phyloP scores from a whole-genome alignment of 92 coral and sea anemone genomes.

The Umimayanthus kanabou region DNA sequence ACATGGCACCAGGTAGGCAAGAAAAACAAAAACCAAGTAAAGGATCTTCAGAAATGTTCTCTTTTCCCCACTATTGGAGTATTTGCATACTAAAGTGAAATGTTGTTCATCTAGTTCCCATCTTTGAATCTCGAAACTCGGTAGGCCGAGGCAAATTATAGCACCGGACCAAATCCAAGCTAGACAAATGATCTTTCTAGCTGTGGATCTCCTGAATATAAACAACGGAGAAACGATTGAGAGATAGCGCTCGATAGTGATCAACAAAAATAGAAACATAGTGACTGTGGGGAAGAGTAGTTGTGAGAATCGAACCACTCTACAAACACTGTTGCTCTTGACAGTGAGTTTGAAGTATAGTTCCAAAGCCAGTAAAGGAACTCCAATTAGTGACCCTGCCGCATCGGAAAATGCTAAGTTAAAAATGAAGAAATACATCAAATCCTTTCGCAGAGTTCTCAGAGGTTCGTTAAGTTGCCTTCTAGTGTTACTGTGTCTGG shows the following conservation, averaged over 20 bases:
- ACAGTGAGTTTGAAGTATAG: neutral
- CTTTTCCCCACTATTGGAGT: neutral
- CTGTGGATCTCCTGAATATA: neutral
- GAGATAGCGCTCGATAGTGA: neutral
- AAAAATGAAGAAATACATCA: neutral
- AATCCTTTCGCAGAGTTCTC: neutral
- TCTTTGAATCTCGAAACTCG: neutral
- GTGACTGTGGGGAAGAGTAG: neutral
- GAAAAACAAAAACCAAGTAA: neutral
- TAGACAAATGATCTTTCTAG: slow-evolving; percentile 1
- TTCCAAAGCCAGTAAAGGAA: slow-evolving; percentile 1
- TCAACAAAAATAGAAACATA: neutral
- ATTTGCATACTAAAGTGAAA: neutral
- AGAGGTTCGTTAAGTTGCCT: neutral
- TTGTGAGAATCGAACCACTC: neutral
- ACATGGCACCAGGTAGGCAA: slow-evolving; percentile 1
- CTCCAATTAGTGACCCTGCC: neutral
- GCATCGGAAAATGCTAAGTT: slow-evolving; percentile 2
- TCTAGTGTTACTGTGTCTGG: neutral
- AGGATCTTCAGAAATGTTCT: neutral
- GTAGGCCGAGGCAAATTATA: neutral
- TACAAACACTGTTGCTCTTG: neutral
- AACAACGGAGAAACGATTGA: neutral
- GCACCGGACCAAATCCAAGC: neutral
- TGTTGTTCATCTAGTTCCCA: neutral